A percentile compares a stretch with the other conserved stretches of the same genome.
Evolutionary conservation across 2,888 invertebrate genomes (phyloP).

Genomic region (Chrysodeixis includens): DNA sequence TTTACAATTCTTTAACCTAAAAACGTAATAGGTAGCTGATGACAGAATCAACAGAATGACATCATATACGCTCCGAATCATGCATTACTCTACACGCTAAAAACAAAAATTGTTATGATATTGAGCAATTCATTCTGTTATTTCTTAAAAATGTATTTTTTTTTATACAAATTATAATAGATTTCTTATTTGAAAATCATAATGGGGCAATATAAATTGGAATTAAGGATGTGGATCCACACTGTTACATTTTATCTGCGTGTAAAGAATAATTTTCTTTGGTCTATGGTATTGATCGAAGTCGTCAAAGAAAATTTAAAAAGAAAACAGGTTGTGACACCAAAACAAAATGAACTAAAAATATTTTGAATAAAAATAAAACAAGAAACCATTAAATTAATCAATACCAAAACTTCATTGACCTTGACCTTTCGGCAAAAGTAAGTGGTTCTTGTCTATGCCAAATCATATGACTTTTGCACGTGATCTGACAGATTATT

Average conservation of each 20-base stretch:
- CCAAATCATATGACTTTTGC: constrained; percentile 86
- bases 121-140: no score
- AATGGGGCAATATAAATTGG: no score
- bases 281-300: not conserved
- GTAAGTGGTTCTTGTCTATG: constrained; percentile 74
- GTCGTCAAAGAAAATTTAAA: not conserved
- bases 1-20: constrained; percentile 46
- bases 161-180: no score
- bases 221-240: no score
- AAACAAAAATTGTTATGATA: no score
- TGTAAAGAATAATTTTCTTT: not conserved
- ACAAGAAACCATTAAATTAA: not conserved
- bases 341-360: not conserved
- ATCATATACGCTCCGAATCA: not conserved
- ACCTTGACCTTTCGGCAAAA: constrained; percentile 70
- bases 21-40: constrained; percentile 22
- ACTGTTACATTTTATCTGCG: no score
- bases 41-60: constrained; percentile 24
- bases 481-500: constrained; percentile 85
- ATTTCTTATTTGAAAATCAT: no score
- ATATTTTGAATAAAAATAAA: not conserved
- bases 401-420: constrained; percentile 20
- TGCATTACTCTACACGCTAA: not conserved
- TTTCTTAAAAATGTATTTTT: no score
- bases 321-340: not conserved